Evolutionary conservation across 2,113 vertebrate genomes (phyloP).

Genomic region (Oceanodroma tethys): DNA sequence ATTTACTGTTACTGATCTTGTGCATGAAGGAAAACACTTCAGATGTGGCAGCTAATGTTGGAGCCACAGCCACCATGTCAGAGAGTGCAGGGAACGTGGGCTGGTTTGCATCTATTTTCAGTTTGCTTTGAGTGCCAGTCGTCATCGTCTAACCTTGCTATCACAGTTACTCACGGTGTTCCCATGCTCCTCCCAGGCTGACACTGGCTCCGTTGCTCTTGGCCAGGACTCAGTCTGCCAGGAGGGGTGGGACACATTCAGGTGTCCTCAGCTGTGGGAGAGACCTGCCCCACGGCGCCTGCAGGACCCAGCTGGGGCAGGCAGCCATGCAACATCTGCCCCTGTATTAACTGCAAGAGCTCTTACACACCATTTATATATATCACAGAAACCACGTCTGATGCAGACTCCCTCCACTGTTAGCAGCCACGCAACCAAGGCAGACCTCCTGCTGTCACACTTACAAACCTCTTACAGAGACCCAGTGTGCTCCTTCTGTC

Average conservation of each 20-base stretch:
- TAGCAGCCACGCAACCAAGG: neutral
- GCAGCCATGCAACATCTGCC: neutral
- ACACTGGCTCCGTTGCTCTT: neutral
- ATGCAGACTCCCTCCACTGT: neutral
- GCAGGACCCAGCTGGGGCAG: neutral
- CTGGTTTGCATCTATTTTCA: neutral
- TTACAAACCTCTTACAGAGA: neutral
- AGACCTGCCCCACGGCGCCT: fast-evolving
- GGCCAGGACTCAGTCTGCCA: neutral
- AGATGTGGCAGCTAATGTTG: neutral
- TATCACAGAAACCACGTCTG: neutral
- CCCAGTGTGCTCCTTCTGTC: neutral
- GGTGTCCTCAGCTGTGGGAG: neutral
- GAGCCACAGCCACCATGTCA: neutral
- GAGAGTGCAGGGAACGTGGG: neutral
- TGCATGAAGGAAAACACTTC: neutral
- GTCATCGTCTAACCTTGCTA: neutral
- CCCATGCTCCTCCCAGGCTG: neutral
- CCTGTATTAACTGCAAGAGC: neutral
- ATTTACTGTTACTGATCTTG: neutral
- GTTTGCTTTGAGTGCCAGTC: neutral
- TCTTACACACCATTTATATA: neutral
- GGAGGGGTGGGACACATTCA: neutral
- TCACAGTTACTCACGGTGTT: neutral
- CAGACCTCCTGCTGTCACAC: neutral